phyloP scores from a whole-genome alignment of 2,888 invertebrate genomes.

The Dioctria linearis region DNA sequence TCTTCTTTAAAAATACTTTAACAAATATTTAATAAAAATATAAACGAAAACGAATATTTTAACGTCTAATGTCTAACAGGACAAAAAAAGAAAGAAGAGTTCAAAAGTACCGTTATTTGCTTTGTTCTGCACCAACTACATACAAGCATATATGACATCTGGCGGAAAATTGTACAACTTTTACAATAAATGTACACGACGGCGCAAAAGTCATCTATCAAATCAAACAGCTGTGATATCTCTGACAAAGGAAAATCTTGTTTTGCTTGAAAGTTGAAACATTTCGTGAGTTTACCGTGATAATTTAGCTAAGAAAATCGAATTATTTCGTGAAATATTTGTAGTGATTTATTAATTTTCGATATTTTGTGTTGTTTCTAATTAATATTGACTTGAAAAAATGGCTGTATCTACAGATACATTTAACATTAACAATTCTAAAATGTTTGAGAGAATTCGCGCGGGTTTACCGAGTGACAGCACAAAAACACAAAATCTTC shows the following conservation, averaged over 20 bases:
- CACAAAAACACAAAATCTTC: constrained; percentile 73
- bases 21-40: no score
- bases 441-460: constrained; percentile 74
- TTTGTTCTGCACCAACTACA: no score
- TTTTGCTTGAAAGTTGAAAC: constrained; percentile 7
- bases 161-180: neutral
- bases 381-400: neutral
- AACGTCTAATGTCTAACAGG: no score
- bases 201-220: constrained; percentile 4
- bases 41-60: no score
- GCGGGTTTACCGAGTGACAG: constrained; percentile 72
- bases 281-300: neutral
- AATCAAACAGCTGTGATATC: neutral
- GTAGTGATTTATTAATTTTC: neutral
- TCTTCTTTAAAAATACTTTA: no score
- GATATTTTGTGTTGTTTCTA: constrained; percentile 4
- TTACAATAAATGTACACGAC: neutral
- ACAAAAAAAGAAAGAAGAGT: no score
- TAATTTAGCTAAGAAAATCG: no score
- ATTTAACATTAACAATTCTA: constrained; percentile 73
- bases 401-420: constrained; percentile 72
- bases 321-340: no score
- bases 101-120: no score
- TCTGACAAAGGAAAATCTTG: neutral
- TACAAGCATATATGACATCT: constrained; percentile 1